A percentile compares a stretch with the other conserved stretches of the same genome.
Conservation (phyloP, 2,113 vertebrate genomes). For the Gobio gobio region DNA sequence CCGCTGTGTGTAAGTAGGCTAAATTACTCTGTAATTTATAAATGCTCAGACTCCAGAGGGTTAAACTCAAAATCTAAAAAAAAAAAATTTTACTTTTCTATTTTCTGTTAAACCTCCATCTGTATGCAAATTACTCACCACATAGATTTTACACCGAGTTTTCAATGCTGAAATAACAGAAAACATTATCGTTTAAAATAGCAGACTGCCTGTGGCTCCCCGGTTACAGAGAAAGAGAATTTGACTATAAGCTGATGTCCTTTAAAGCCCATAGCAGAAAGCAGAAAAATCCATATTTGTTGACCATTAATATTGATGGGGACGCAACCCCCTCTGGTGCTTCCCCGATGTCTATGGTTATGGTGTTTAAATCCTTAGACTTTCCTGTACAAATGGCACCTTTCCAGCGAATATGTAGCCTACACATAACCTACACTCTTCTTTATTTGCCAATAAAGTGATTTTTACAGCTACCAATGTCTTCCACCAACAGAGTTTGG, state of each 20-base stretch:
- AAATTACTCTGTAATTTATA: no score
- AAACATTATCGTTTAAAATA: constrained; percentile 68
- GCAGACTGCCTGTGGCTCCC: constrained; percentile 84
- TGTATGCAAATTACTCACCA: not conserved
- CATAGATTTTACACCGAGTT: not conserved
- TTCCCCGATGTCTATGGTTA: not conserved
- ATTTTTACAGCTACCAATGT: not conserved
- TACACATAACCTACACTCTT: not conserved
- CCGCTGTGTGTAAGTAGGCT: no score
- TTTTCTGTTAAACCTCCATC: not conserved
- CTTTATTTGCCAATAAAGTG: not conserved
- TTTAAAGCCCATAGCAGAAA: not conserved
- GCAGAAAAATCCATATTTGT: not conserved
- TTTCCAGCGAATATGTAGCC: not conserved
- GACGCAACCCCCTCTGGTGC: not conserved
- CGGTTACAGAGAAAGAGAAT: constrained; percentile 77
- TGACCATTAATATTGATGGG: not conserved
- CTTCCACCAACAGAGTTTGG: constrained; percentile 29
- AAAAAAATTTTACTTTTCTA: not conserved
- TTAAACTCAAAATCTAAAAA: no score
- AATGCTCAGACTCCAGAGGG: no score
- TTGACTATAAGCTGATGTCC: not conserved
- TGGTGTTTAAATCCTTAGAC: not conserved
- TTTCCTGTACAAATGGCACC: not conserved
- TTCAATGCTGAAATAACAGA: not conserved